Evolutionary conservation across 2,797 vertebrate genomes (phyloP).

Genomic region (Lacerta viridis): DNA sequence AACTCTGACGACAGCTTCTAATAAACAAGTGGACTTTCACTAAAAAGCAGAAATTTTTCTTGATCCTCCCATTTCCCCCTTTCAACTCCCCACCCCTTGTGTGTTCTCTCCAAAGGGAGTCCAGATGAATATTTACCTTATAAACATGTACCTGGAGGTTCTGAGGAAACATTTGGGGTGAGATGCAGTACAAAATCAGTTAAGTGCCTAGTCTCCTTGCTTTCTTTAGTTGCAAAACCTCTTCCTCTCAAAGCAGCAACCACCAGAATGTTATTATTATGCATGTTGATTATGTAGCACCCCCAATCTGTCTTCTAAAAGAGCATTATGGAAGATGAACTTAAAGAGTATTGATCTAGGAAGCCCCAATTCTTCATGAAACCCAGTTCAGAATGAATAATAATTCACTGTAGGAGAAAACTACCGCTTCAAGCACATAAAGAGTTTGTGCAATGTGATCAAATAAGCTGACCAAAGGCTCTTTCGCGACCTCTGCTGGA

Average conservation of each 20-base stretch:
- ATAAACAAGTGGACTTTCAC: neutral
- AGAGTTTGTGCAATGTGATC: neutral
- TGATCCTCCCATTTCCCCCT: neutral
- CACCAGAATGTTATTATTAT: neutral
- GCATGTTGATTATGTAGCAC: neutral
- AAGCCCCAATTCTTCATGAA: neutral
- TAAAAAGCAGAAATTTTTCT: neutral
- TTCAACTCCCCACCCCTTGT: neutral
- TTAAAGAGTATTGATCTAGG: neutral
- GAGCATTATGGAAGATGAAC: neutral
- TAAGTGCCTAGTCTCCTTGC: neutral
- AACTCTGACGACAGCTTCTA: neutral
- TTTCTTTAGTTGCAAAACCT: neutral
- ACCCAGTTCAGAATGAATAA: neutral
- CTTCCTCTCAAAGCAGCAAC: neutral
- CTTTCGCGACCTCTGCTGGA: constrained; percentile 65
- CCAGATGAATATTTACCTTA: neutral
- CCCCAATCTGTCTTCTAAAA: neutral
- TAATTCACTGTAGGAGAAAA: neutral
- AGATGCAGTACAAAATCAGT: neutral
- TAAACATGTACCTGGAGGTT: neutral
- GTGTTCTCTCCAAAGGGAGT: neutral
- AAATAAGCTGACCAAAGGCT: neutral
- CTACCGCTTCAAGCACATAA: neutral
- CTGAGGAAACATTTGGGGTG: neutral